Evolutionary conservation across 2,797 vertebrate species (phyloP), one percentile per base, ranked within the genome.

Genomic region (Cyclopterus lumpus): DNA sequence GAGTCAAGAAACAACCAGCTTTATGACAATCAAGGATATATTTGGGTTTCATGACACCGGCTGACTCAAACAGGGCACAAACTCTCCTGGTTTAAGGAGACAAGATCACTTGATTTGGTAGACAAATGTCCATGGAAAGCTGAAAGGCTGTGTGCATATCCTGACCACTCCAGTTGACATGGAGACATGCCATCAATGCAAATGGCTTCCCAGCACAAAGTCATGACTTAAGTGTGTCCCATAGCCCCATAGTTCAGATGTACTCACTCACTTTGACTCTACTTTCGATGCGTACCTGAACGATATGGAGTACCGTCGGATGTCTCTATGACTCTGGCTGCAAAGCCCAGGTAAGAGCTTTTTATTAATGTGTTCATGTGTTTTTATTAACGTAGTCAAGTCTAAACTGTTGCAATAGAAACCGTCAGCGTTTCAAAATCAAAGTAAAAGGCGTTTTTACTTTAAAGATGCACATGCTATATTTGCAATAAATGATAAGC

Each of bases 101-200:
- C 18, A 3, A 79, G 73, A 75, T 46, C 0, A 28, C 11, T 62
- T 69, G 5, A 92, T 93, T 93, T 94, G 93, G 18, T 87, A 90
- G 68, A 88, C 91, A 94, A 94, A 93, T 91, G 22, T 64, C 24
- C 48, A 90, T 88, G 89, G 71, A 90, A 93, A 91, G 58, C 55
- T 57, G 34, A 57, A 64, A 67, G 54, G 44, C 30, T 42, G 6
- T 16, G 53, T 28, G 36, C 12, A 1, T 65, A 7, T 38, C 20
- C 16, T 58, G 44, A 49, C 24, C 4, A 42, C 12, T 30, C 55
- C 18, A 30, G 54, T 42, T 64, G 44, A 30, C 22, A 62, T 75
- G 62, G 24, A 82, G 42, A 68, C 4, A 60, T 73, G 76, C 5
- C 24, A 81, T 59, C 5, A 24, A 94, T 93, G 92, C 92, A 93